A percentile compares a stretch with the other conserved stretches of the same genome.
Conservation (phyloP, 2,888 invertebrate genomes). For the Tholera decimalis region DNA sequence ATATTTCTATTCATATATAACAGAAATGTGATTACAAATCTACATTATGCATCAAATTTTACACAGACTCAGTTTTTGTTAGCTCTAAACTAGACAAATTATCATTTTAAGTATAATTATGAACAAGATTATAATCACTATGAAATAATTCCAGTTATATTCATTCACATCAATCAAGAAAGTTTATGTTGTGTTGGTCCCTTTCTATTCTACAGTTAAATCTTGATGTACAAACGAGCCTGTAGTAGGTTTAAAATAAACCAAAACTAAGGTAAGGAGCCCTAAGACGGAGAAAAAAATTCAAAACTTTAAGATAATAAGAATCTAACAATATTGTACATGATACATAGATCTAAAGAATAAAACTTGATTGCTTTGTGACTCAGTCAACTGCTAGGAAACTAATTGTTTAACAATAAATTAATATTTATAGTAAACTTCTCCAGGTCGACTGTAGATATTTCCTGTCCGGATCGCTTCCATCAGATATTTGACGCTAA, state of each 20-base stretch:
- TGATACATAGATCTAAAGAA: constrained; percentile 8
- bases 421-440: constrained; percentile 81
- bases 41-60: neutral
- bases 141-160: neutral
- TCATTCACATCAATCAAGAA: neutral
- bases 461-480: constrained; percentile 86
- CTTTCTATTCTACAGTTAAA: neutral
- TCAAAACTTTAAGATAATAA: neutral
- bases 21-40: neutral
- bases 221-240: neutral
- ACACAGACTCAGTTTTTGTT: neutral
- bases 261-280: neutral
- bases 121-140: neutral
- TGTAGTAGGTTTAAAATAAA: neutral
- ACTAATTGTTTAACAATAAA: constrained; percentile 45
- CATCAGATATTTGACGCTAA: constrained; percentile 88
- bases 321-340: neutral
- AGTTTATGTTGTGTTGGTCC: neutral
- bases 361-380: constrained; percentile 5
- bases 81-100: neutral
- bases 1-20: neutral
- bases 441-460: constrained; percentile 86
- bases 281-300: neutral
- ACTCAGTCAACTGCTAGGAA: neutral
- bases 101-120: neutral